A percentile compares a stretch with the other conserved stretches of the same genome.
Evolutionary conservation across 2,113 vertebrate species (phyloP).

Genomic region (Martes martes): DNA sequence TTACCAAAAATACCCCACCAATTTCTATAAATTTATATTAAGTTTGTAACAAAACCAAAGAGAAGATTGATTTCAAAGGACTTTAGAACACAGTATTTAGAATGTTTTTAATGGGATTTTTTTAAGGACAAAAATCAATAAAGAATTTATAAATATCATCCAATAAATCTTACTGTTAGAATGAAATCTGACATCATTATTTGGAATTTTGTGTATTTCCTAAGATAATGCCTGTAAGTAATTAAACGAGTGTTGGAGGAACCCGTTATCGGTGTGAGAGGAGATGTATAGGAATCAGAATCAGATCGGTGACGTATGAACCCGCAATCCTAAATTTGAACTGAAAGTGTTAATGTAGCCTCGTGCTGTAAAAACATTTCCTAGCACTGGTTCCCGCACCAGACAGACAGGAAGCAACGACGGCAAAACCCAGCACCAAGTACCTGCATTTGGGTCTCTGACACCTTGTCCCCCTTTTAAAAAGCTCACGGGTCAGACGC

Average conservation of each 20-base stretch:
- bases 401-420: neutral
- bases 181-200: neutral
- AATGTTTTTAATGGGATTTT: neutral
- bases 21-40: neutral
- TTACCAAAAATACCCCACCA: neutral
- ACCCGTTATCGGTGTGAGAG: neutral
- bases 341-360: too few species aligned
- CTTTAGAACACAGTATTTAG: neutral
- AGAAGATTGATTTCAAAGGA: neutral
- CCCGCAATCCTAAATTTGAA: neutral
- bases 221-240: neutral
- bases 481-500: neutral
- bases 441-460: neutral
- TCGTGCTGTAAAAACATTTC: neutral
- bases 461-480: too few species aligned
- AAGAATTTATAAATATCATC: neutral
- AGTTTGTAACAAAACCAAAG: neutral
- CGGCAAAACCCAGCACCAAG: accelerated
- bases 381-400: neutral
- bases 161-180: too few species aligned
- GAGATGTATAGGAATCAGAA: neutral
- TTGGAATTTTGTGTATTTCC: neutral
- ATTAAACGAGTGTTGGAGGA: neutral
- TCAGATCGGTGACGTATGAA: neutral
- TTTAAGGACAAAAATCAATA: neutral